These are phyloP conservation scores for Tinea pellionella DNA, from an alignment of 2,888 invertebrate genomes.

Conservation along the genomic window DNA sequence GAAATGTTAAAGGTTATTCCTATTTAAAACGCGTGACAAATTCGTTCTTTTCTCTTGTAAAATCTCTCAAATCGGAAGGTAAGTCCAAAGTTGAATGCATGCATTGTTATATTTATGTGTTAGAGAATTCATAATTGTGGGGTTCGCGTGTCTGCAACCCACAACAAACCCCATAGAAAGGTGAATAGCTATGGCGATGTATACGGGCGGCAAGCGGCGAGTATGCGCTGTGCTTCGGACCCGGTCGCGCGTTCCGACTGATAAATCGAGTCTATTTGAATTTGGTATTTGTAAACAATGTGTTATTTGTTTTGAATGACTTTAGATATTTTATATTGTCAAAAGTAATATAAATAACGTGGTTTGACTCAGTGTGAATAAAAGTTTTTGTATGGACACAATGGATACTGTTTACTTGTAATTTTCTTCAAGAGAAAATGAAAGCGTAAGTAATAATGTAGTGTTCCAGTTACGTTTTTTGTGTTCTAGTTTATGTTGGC, in stretches of 20 bases:
- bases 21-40: neutral
- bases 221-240: conserved; percentile 56
- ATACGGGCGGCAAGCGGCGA: conserved; percentile 41
- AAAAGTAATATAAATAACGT: neutral
- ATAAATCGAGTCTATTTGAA: neutral
- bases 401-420: conserved; percentile 48
- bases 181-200: conserved; percentile 28
- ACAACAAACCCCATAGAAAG: neutral
- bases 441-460: conserved; percentile 52
- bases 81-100: neutral
- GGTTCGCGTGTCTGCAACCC: conserved; percentile 10
- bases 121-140: neutral
- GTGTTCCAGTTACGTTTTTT: conserved; percentile 28
- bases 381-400: conserved; percentile 35
- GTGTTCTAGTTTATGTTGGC: conserved; percentile 19
- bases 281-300: neutral
- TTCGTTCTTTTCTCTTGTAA: neutral
- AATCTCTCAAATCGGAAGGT: neutral
- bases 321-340: neutral
- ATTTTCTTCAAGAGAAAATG: conserved; percentile 58
- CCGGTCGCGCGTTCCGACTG: conserved; percentile 56
- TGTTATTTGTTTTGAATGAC: neutral
- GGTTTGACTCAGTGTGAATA: neutral
- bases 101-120: neutral
- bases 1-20: conserved; percentile 6